Percentiles rank a stretch among this genome's conserved stretches.
Evolutionary conservation across 2,888 invertebrate species (phyloP).

Genomic region (Branchellion lobata): DNA sequence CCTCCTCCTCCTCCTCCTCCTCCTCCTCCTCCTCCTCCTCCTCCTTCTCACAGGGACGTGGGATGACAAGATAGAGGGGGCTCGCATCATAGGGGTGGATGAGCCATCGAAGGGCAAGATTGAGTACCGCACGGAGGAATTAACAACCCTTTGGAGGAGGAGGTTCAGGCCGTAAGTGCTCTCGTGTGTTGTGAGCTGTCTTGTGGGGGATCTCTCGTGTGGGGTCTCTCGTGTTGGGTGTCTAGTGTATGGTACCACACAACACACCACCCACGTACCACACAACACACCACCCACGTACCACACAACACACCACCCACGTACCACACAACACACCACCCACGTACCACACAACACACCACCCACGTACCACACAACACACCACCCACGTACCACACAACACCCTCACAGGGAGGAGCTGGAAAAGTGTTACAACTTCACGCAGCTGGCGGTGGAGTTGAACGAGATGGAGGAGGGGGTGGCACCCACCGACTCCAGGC

Average conservation of each 20-base stretch:
- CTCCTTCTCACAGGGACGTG: slow-evolving; percentile 74
- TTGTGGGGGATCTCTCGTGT: too few species aligned
- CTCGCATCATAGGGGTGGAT: slow-evolving; percentile 71
- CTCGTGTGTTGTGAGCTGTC: not conserved
- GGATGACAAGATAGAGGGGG: slow-evolving; percentile 92
- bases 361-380: too few species aligned
- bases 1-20: not conserved
- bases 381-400: too few species aligned
- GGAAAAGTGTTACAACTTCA: slow-evolving; percentile 87
- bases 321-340: too few species aligned
- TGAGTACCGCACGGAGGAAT: slow-evolving; percentile 86
- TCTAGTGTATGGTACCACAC: too few species aligned
- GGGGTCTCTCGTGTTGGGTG: too few species aligned
- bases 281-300: too few species aligned
- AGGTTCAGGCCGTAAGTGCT: slow-evolving; percentile 39
- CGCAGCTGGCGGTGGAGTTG: slow-evolving; percentile 88
- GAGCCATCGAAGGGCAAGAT: slow-evolving; percentile 67
- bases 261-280: too few species aligned
- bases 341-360: too few species aligned
- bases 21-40: not conserved
- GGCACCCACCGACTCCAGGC: slow-evolving; percentile 89
- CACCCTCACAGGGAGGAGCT: slow-evolving; percentile 66
- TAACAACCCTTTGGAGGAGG: slow-evolving; percentile 82
- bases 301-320: too few species aligned
- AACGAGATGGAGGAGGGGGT: slow-evolving; percentile 90